Percentiles rank a stretch among this genome's conserved stretches.
Conservation (phyloP, 2,888 invertebrate genomes). For the Drosophila mettleri region DNA sequence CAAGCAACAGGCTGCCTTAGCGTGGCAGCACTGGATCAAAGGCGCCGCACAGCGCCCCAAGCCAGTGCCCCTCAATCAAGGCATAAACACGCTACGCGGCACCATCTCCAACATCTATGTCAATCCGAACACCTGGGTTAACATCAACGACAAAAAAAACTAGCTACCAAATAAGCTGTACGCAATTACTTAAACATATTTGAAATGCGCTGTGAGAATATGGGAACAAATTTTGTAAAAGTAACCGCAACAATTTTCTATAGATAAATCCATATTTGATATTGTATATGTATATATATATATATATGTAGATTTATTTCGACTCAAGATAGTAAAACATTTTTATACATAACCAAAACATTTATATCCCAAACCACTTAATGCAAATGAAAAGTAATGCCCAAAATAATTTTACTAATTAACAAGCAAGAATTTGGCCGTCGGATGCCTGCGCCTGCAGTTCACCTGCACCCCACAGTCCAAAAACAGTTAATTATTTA, state of each 20-base stretch:
- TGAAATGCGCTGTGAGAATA: neutral
- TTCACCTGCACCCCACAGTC: too few species aligned
- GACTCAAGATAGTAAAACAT: neutral
- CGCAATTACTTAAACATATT: constrained; percentile 4
- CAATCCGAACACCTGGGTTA: constrained; percentile 83
- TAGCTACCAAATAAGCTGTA: constrained; percentile 35
- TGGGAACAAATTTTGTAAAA: constrained; percentile 1
- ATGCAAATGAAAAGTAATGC: too few species aligned
- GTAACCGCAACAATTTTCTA: neutral
- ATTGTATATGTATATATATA: neutral
- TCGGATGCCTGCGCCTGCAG: too few species aligned
- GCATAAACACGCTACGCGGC: constrained; percentile 82
- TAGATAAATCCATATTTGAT: neutral
- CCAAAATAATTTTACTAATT: too few species aligned
- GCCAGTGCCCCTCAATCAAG: constrained; percentile 83
- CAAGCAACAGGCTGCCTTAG: constrained; percentile 63
- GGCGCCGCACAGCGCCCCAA: constrained; percentile 81
- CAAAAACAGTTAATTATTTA: too few species aligned
- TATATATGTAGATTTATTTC: neutral
- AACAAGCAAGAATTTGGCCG: too few species aligned
- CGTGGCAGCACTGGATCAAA: constrained; percentile 82
- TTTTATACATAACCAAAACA: too few species aligned
- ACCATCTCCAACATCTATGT: constrained; percentile 82
- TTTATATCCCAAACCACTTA: too few species aligned
- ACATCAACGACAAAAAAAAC: constrained; percentile 18